Conservation (phyloP, 2,888 invertebrate genomes). For the Tanypteryx hageni region DNA sequence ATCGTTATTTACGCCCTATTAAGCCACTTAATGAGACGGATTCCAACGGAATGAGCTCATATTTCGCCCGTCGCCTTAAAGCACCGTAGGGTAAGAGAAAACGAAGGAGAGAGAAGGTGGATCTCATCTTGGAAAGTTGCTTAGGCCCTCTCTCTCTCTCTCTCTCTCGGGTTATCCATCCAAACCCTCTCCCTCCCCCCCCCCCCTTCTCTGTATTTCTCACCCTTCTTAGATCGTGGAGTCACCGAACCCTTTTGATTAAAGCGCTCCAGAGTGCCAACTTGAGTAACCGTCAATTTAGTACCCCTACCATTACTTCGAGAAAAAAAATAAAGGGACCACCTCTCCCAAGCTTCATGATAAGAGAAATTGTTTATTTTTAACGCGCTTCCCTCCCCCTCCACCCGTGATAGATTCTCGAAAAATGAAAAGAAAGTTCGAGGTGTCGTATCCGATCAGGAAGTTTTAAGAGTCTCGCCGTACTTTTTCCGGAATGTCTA, state of each 20-base stretch:
- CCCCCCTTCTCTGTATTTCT: not conserved
- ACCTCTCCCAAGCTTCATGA: not conserved
- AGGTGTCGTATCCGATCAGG: not conserved
- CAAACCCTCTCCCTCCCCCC: not conserved
- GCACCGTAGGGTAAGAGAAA: not conserved
- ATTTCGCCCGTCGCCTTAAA: conserved; percentile 41
- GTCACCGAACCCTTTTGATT: not conserved
- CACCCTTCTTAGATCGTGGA: not conserved
- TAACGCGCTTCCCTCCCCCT: not conserved
- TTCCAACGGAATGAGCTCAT: conserved; percentile 46
- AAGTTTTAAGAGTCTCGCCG: too few species aligned
- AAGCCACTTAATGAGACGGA: conserved; percentile 53
- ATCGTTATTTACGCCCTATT: conserved; percentile 51
- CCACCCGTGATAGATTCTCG: not conserved
- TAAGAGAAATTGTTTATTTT: too few species aligned
- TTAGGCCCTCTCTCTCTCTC: not conserved
- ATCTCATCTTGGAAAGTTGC: conserved; percentile 51
- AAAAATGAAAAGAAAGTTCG: not conserved
- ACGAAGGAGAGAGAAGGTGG: not conserved
- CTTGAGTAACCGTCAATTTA: not conserved
- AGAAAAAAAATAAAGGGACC: not conserved
- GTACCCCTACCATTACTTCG: not conserved
- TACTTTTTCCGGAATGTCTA: not conserved
- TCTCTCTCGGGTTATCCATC: conserved; percentile 15
- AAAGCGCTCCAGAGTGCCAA: not conserved